Base-by-base conservation (phyloP, 2,888 invertebrate genomes). In the Labia minor region DNA sequence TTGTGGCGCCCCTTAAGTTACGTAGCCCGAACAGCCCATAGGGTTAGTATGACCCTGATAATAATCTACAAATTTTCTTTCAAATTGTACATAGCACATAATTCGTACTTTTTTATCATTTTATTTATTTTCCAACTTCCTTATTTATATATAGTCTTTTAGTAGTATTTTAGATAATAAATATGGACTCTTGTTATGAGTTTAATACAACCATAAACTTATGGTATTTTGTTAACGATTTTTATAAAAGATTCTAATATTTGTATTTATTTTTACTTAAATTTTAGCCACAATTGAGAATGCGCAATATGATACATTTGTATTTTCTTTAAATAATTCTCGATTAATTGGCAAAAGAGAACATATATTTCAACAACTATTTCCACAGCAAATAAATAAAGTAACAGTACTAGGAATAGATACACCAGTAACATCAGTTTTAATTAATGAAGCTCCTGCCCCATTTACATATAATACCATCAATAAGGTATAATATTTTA, bases 371-470 rank as follows among this genome's bases (percentile, higher is more conserved):
- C 6, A 49, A 16, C 14, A 49, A 10, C n/a, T 14, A 10, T 49
- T 49, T 16, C 14, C 33, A 14, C 61, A 76, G 68, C 73, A 67
- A 21, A 73, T 78, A 1, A 74, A 73, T 10, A 71, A 70, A 69
- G 72, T 78, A 62, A 69, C 73, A 68, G 72, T 78, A 20, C 72
- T 77, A 72, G 78, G 78, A 1, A 62, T 78, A 62, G 66, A 61
- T n/a, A 68, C 72, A 6, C 64, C 72, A 8, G 74, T 79, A 0
- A 70, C 70, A 8, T 66, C 68, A 61, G 77, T 78, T 10, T 70
- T 64, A 6, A 70, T 78, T 2, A 76, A 78, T 68, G 72, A 73
- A 11, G 66, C 64, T n/a, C 37, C 68, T n/a, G 62, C 21, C 16
- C 63, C 68, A 10, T 70, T 69, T 63, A 69, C 66, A 1, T 70